Base-by-base conservation (phyloP, 2,888 invertebrate species). In the Drosophila parthenogenetica region DNA sequence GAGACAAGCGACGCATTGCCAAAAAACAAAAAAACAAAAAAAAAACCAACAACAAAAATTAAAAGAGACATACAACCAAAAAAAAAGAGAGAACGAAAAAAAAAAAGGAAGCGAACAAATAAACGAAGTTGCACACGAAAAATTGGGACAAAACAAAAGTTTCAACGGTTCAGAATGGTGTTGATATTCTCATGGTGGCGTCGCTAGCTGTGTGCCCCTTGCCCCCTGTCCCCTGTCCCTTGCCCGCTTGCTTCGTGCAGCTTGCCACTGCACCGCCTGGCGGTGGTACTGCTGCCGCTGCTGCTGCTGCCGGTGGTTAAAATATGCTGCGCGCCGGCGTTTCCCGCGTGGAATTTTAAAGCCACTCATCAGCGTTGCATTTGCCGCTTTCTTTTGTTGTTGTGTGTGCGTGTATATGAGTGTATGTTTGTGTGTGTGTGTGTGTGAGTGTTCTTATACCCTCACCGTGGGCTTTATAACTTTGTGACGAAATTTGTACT, bases 61-160 rank as follows among this genome's bases (percentile, higher is more conserved):
- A 29, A 29, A 29, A 29, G 29, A 29, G 29, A 25, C 37, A 49
- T 17, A 17, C 42, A 16, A 14, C 16, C 16, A n/a, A 22, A 4
- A 22, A 22, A 22, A 22, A 5, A 22, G 5, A 45, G 25, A 11
- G 17, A 19, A 32, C 43, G 45, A 17, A 43, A 43, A 46, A n/a
- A n/a, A 65, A 70, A 50, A 69, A 32, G 53, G 48, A 68, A 62
- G 58, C 54, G 51, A 53, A 66, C 70, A 43, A 66, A 57, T 49
- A 79, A 62, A 65, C 71, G 58, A 73, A 79, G 48, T 71, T 66
- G 67, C 76, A 73, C 81, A 74, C 67, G 29, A 63, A 64, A 89
- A 84, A 85, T 79, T 88, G 88, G 88, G 80, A 86, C 89, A 85
- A 89, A 87, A 89, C 80, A 77, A 79, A 76, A 81, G 79, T 81